Evolutionary conservation across 2,113 vertebrate species (phyloP).

Genomic region (Cephalopterus ornatus): DNA sequence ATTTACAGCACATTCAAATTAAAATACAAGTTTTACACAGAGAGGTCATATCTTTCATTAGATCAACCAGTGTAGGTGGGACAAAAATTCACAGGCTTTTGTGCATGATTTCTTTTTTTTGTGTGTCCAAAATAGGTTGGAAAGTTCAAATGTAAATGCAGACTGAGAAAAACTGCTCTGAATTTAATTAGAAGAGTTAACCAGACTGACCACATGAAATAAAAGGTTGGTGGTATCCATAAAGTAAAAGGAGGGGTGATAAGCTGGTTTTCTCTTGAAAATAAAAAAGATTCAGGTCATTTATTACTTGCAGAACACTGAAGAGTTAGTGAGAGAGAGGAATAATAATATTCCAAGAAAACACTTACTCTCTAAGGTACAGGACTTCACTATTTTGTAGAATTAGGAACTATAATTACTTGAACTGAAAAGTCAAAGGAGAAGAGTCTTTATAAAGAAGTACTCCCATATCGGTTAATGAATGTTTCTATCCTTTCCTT

Average conservation of each 20-base stretch:
- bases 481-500: background rate
- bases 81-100: background rate
- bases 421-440: background rate
- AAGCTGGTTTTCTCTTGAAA: background rate
- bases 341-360: background rate
- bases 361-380: background rate
- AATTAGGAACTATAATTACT: background rate
- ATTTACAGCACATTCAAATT: background rate
- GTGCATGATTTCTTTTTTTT: background rate
- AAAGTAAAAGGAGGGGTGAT: background rate
- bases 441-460: background rate
- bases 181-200: conserved; percentile 4
- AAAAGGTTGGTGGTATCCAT: background rate
- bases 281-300: background rate
- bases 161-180: background rate
- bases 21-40: background rate
- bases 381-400: background rate
- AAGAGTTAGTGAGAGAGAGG: background rate
- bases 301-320: background rate
- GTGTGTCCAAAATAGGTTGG: background rate
- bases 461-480: background rate
- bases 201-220: background rate
- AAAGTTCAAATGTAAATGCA: background rate
- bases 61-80: background rate
- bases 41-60: background rate